Evolutionary conservation across 1,140 invertebrate species (phyloP).

Genomic region (Neelides sp.): DNA sequence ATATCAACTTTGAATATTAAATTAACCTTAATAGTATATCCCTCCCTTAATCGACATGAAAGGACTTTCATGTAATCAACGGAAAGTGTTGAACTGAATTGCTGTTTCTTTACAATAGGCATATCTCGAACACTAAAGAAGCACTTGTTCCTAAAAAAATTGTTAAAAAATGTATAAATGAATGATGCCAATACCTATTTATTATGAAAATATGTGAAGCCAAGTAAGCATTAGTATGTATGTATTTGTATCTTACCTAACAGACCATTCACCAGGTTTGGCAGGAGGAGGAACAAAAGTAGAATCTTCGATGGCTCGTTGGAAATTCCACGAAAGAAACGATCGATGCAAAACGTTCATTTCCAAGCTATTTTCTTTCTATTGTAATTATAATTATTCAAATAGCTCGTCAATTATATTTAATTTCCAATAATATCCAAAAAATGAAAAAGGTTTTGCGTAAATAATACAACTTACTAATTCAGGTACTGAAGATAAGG

Average conservation of each 20-base stretch:
- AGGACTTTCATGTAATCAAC: slow-evolving; percentile 54
- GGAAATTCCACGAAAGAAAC: slow-evolving; percentile 63
- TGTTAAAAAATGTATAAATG: slow-evolving; percentile 4
- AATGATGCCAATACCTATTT: not conserved
- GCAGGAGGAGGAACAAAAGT: slow-evolving; percentile 16
- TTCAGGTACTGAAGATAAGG: slow-evolving; percentile 40
- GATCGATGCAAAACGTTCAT: slow-evolving; percentile 61
- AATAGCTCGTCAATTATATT: not conserved
- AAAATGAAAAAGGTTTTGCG: not conserved
- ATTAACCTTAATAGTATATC: slow-evolving; percentile 58
- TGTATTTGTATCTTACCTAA: slow-evolving; percentile 33
- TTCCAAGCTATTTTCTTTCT: slow-evolving; percentile 33
- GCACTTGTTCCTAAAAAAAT: slow-evolving; percentile 41
- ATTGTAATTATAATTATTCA: not conserved
- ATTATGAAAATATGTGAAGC: not conserved
- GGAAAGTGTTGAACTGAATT: slow-evolving; percentile 50
- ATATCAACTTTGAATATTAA: slow-evolving; percentile 22
- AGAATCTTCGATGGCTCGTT: slow-evolving; percentile 37
- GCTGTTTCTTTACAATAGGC: slow-evolving; percentile 50
- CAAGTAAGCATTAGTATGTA: not conserved
- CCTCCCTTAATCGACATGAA: slow-evolving; percentile 63
- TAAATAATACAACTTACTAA: slow-evolving; percentile 30
- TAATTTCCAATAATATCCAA: not conserved
- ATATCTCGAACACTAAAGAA: slow-evolving; percentile 45
- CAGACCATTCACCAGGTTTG: slow-evolving; percentile 38